A percentile compares a stretch with the other conserved stretches of the same genome.
These are phyloP conservation scores for Rotaria macrura DNA, from an alignment of 2,888 invertebrate species.

Conservation along the genomic window DNA sequence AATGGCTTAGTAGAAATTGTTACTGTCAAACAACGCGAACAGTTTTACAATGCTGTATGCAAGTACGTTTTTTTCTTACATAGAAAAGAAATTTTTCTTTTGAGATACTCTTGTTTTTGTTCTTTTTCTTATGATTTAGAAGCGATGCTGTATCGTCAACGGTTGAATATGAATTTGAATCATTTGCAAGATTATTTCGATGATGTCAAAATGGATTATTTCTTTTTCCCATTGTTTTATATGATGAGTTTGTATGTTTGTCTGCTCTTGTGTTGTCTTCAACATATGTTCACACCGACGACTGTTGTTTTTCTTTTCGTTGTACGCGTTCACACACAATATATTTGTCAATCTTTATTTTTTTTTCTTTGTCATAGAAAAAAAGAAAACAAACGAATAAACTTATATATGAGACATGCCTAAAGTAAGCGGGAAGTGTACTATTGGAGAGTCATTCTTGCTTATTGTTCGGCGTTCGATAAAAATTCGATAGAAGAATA, in stretches of 20 bases:
- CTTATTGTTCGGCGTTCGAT: too few relatives aligned
- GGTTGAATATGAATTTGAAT: conserved; percentile 3
- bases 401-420: background rate
- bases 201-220: background rate
- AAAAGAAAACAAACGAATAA: background rate
- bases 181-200: conserved; percentile 12
- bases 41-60: background rate
- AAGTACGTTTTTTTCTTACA: background rate
- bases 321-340: background rate
- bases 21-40: background rate
- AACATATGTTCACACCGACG: background rate
- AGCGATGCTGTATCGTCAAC: background rate
- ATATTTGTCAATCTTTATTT: background rate
- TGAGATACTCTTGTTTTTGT: too few relatives aligned
- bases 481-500: too few relatives aligned
- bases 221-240: background rate
- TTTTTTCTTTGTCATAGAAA: background rate
- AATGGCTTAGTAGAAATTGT: conserved; percentile 1
- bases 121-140: too few relatives aligned
- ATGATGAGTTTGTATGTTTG: background rate
- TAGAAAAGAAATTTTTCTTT: too few relatives aligned
- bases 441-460: too few relatives aligned
- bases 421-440: background rate
- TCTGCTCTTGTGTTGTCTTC: background rate
- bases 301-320: background rate